Base-by-base conservation (phyloP, 2,888 invertebrate genomes). In the Dasysyrphus tricinctus region DNA sequence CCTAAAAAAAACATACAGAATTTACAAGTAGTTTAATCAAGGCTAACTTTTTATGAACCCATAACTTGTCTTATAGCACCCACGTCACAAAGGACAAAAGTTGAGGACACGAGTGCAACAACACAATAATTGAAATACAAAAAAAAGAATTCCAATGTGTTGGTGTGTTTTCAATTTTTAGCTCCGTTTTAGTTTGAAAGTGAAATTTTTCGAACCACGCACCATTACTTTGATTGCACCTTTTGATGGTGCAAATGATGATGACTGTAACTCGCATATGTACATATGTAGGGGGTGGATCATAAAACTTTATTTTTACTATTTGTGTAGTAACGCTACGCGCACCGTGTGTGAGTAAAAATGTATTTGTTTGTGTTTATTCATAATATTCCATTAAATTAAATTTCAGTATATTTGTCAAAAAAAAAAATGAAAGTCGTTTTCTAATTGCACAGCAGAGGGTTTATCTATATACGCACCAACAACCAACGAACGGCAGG, bases 211-310 rank as follows among this genome's bases (percentile, higher is more conserved):
- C 86, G 78, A 82, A 86, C 82, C 86, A 86, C 82, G 86, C 86
- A 76, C 82, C 70, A 82, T 86, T 86, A 86, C 75, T 82, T 86
- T 86, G 86, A 86, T 86, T 86, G 86, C 86, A 86, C 86, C 86
- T 86, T 59, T 86, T 86, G 78, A 79, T 82, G 86, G 86, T 82
- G 72, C 75, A 78, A 82, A 75, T 82, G 78, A 74, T 82, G 81
- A 34, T 80, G 85, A 65, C 39, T 42, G 39, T 34, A 34, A 14
- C 19, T 37, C 37, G 5, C 16, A 32, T 6, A 34, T 37, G 16
- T 32, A 32, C 12, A 24, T 5, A 19, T 69, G 61, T 37, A 42
- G 81, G 77, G 74, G 78, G 82, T 75, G 78, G 81, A 49, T 78
- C 51, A 44, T 78, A 77, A 86, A 81, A 69, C 56, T 44, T 56